Evolutionary conservation across 2,888 invertebrate species (phyloP).

Genomic region (Malachius bipustulatus): DNA sequence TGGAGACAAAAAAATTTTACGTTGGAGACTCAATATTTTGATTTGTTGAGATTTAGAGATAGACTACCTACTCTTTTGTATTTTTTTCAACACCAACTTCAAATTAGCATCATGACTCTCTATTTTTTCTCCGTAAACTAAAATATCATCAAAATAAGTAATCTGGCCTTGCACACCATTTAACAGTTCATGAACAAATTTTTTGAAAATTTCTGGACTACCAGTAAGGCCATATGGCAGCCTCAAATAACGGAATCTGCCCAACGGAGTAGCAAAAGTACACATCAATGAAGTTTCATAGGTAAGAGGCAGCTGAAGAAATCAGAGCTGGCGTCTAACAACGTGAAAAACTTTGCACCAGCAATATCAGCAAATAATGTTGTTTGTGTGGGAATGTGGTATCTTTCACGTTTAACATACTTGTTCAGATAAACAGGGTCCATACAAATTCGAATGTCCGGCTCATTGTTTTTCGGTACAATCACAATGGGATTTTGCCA

Average conservation of each 20-base stretch:
- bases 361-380: background rate
- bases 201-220: constrained; percentile 1
- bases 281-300: constrained; percentile 1
- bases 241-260: constrained; percentile 3
- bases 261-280: background rate
- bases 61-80: constrained; percentile 1
- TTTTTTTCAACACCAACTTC: constrained; percentile 3
- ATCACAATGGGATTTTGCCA: constrained; percentile 2
- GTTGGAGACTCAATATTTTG: background rate
- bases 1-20: constrained; percentile 3
- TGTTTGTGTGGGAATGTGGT: background rate
- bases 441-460: constrained; percentile 2
- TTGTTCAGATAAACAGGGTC: constrained; percentile 1
- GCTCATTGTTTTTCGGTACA: constrained; percentile 2
- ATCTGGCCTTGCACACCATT: background rate
- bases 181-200: constrained; percentile 1
- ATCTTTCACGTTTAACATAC: constrained; percentile 3
- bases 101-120: background rate
- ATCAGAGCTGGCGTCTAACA: constrained; percentile 2
- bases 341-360: constrained; percentile 1
- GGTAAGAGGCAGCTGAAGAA: constrained; percentile 1
- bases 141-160: constrained; percentile 1
- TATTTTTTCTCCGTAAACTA: background rate
- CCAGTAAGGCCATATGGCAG: constrained; percentile 1
- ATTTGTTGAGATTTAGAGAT: background rate